Evolutionary conservation across 1,140 invertebrate species (phyloP), one percentile per base, ranked within the genome.

Genomic region (Delia radicum): DNA sequence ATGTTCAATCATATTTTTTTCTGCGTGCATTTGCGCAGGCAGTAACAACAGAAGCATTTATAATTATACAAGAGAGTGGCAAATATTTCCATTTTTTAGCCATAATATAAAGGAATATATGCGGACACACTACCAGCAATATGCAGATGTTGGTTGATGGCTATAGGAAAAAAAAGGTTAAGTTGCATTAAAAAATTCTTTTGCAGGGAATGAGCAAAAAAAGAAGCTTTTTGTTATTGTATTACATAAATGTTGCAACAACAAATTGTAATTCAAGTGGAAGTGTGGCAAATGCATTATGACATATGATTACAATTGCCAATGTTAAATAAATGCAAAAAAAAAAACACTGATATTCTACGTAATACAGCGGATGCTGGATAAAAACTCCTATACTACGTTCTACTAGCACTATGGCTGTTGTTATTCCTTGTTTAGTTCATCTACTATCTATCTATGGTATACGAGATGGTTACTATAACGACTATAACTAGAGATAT

Each of bases 261-360:
- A n/a, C n/a, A n/a, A n/a, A n/a, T 69, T 69, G 29, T 33, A 69
- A 69, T 69, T 69, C 65, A 69, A 31, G 15, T 67, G 63, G 63
- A 37, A 37, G 65, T 69, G 65, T 69, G 65, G 65, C 65, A 37
- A 69, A 69, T 69, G 29, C 65, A 37, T 69, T 69, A 69, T 69
- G 65, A 69, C 65, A 69, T 37, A 37, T 69, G 65, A 69, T 69
- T 69, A 37, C 29, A 69, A 69, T 69, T 69, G 65, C n/a, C 65
- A 69, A 69, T 69, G 65, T 69, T 27, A 69, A 69, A 33, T 37
- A 69, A 18, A 29, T 33, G 12, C n/a, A 69, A 3, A 69, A 37
- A 33, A 69, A 33, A 69, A 69, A 69, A 3, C 28, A 7, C 10
- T 15, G 28, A 67, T 69, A 31, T 33, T 6, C n/a, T 37, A 24